Percentiles rank a stretch among this genome's conserved stretches.
Conservation (phyloP, 2,797 vertebrate species). For the Ctenopoma multispine region DNA sequence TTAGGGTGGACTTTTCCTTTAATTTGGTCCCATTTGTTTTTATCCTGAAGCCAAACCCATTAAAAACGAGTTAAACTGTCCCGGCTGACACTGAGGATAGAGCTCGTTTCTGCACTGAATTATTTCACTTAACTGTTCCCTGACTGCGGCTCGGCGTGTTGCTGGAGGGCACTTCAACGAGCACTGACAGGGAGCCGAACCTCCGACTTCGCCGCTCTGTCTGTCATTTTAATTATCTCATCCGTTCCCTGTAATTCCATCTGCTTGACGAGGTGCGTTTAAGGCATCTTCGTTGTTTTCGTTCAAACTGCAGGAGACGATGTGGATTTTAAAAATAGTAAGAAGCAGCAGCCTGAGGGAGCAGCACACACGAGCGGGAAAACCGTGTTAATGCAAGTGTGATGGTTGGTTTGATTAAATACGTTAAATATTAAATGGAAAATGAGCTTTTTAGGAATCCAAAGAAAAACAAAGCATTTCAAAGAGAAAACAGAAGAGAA, state of each 20-base stretch:
- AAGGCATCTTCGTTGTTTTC: constrained; percentile 12
- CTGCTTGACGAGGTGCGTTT: neutral
- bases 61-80: constrained; percentile 36
- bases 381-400: too few species aligned
- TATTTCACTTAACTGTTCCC: constrained; percentile 14
- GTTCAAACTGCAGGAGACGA: constrained; percentile 9
- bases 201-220: neutral
- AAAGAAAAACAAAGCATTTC: neutral
- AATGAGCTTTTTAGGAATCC: neutral
- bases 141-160: neutral
- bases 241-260: neutral
- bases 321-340: constrained; percentile 22
- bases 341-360: constrained; percentile 5
- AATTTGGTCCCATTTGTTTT: constrained; percentile 21
- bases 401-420: constrained; percentile 11
- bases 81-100: constrained; percentile 11
- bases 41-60: constrained; percentile 45
- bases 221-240: neutral
- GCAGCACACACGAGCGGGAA: too few species aligned
- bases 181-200: neutral
- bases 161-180: constrained; percentile 25
- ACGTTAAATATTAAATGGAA: constrained; percentile 11
- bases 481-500: neutral
- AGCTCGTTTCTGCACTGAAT: constrained; percentile 11
- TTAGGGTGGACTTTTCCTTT: constrained; percentile 9